A percentile compares a stretch with the other conserved stretches of the same genome.
phyloP scores from a whole-genome alignment of 2,888 invertebrate species.

The Coremacera marginata region DNA sequence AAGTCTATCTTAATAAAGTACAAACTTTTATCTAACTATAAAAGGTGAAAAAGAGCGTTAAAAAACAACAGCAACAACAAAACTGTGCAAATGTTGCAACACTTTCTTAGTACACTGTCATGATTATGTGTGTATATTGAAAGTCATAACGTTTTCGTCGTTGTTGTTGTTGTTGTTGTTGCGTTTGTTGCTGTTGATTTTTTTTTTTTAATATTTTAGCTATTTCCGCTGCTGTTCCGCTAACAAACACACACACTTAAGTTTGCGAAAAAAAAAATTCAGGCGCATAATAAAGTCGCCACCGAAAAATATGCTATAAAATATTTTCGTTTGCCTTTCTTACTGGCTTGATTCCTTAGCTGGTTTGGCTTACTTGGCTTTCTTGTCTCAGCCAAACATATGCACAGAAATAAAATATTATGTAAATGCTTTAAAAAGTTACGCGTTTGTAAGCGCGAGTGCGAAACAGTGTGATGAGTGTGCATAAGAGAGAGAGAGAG shows the following conservation, averaged over 20 bases:
- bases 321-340: slow-evolving; percentile 14
- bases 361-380: not conserved
- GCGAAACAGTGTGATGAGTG: not conserved
- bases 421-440: slow-evolving; percentile 26
- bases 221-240: not conserved
- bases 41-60: not conserved
- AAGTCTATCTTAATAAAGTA: not conserved
- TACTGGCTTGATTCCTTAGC: not conserved
- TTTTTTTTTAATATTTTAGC: not conserved
- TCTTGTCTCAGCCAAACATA: not conserved
- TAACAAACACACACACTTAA: not conserved
- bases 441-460: not conserved
- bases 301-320: slow-evolving; percentile 37
- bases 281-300: slow-evolving; percentile 14
- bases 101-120: not conserved
- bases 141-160: not conserved
- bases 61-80: not conserved
- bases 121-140: not conserved
- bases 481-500: not conserved
- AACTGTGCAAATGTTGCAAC: not conserved
- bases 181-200: not conserved
- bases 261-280: slow-evolving; percentile 8
- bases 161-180: slow-evolving; percentile 1
- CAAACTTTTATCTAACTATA: not conserved
- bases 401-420: slow-evolving; percentile 37